These are phyloP conservation scores for Campoletis sonorensis DNA, from an alignment of 1,140 invertebrate species.

Conservation along the genomic window DNA sequence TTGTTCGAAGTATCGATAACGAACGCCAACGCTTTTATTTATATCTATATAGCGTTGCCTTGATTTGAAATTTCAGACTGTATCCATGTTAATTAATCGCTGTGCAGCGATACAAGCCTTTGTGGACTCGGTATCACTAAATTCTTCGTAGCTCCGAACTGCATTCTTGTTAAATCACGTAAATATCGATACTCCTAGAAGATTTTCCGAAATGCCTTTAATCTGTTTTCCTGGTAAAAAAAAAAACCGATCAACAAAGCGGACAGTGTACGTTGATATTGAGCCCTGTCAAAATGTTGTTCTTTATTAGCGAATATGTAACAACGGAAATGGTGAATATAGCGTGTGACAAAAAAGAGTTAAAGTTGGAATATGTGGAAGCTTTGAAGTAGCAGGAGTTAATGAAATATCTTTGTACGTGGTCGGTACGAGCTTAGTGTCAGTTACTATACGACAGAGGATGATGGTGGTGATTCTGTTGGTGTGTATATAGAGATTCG, in stretches of 20 bases:
- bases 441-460: neutral
- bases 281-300: no score
- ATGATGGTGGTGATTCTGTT: slow-evolving; percentile 26
- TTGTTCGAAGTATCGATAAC: neutral
- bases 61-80: neutral
- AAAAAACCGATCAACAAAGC: no score
- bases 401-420: neutral
- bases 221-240: no score
- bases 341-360: neutral
- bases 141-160: neutral
- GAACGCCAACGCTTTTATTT: neutral
- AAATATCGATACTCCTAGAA: no score
- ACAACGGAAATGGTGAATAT: neutral
- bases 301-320: no score
- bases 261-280: no score
- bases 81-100: neutral
- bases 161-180: no score
- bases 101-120: neutral
- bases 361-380: neutral
- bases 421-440: neutral
- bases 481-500: slow-evolving; percentile 17
- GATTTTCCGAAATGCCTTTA: no score
- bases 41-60: neutral
- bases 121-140: neutral
- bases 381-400: neutral